Evolutionary conservation across 2,888 invertebrate species (phyloP).

Genomic region (Keiferia lycopersicella): DNA sequence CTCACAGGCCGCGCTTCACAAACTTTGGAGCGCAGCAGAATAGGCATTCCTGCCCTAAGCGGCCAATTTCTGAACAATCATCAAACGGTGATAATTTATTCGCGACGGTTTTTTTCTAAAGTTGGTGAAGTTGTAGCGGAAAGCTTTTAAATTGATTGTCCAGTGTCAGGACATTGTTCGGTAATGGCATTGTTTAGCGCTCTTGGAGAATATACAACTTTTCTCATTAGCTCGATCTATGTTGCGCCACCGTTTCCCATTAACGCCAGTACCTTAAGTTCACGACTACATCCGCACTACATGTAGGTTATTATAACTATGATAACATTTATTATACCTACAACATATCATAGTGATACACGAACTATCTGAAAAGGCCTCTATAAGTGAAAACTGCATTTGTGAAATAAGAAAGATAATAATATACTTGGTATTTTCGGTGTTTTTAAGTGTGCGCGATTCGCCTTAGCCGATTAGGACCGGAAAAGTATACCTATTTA

Average conservation of each 20-base stretch:
- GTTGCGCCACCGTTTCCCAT: constrained; percentile 53
- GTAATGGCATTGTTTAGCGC: constrained; percentile 69
- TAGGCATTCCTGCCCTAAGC: background rate
- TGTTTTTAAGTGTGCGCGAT: too few species aligned
- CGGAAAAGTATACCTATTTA: background rate
- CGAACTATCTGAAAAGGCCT: too few species aligned
- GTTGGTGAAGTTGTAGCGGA: constrained; percentile 53
- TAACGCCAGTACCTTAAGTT: background rate
- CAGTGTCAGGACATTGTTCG: constrained; percentile 70
- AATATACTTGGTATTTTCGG: too few species aligned
- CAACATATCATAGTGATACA: too few species aligned
- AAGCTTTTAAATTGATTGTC: constrained; percentile 76
- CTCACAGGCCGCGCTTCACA: constrained; percentile 8
- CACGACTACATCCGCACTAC: too few species aligned
- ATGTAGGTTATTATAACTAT: too few species aligned
- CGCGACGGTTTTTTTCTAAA: constrained; percentile 52
- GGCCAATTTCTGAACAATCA: constrained; percentile 26
- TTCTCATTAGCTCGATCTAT: constrained; percentile 75
- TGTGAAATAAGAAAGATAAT: too few species aligned
- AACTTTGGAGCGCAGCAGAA: constrained; percentile 7
- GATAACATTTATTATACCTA: too few species aligned
- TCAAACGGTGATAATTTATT: constrained; percentile 47
- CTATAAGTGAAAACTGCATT: too few species aligned
- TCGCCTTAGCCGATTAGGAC: background rate
- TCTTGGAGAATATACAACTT: constrained; percentile 68